Base-by-base conservation (phyloP, 2,888 invertebrate genomes). In the Dasypogon diadema region DNA sequence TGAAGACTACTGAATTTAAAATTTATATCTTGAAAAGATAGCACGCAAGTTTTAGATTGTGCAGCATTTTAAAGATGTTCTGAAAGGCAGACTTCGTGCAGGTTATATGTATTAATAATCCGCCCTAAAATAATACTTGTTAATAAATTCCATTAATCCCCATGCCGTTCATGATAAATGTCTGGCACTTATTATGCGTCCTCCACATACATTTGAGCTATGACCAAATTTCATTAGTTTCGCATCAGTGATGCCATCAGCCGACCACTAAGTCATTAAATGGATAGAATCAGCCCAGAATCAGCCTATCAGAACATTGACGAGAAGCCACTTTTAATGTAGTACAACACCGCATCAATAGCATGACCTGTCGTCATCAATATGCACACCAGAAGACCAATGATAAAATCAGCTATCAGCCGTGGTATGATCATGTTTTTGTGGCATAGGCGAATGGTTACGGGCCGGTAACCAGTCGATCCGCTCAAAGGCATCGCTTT, bases 341-440 rank as follows among this genome's bases (percentile, higher is more conserved):
- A 34, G 56, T 56, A 14, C 56, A 22, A 26, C 26, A 56, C 5
- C 56, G n/a, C 24, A 56, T 46, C 65, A 60, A 37, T 26, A 46
- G 65, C 65, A 48, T 65, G 65, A 65, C 65, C 65, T 65, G 65
- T 46, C 46, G 48, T 65, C 65, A 65, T 65, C 65, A 65, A 65
- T 65, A 65, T 65, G 46, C 46, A 22, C 46, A 21, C 65, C 46
- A 48, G 46, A 48, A 46, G 65, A 65, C 65, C 65, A 65, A 24
- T 65, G 65, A 65, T 65, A 65, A 65, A 65, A 65, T 65, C 65
- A 65, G 65, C 37, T 26, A n/a, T n/a, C n/a, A n/a, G n/a, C n/a
- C n/a, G n/a, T n/a, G n/a, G n/a, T n/a, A 16, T 34, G 60, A 60
- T 60, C 60, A 18, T 56, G 56, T 56, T 60, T 60, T 60, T 60